Base-by-base conservation (phyloP, 2,797 vertebrate genomes). In the Gadopsis bispinosus region DNA sequence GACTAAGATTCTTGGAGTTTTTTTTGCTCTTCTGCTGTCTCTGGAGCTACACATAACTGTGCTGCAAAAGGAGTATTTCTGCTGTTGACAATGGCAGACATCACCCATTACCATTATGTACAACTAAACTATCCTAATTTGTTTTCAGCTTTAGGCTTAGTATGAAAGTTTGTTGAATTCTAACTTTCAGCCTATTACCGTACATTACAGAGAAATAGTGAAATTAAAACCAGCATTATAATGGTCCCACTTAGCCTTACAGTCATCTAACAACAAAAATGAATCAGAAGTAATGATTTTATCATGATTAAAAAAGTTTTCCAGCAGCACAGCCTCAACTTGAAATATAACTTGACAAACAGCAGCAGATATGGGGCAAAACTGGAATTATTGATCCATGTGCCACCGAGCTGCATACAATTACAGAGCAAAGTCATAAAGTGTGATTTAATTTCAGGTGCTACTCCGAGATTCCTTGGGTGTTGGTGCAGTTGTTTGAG, bases 371-470 rank as follows among this genome's bases (percentile, higher is more conserved):
- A 26, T 48, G 22, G 1, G 1, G 12, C 7, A 19, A 8, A 66
- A 41, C 4, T 31, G 31, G 1, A 53, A 43, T 14, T 66, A 84
- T 64, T 41, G 45, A 77, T 74, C 37, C 48, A 33, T 2, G 37
- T 55, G 20, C 48, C 31, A 59, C 39, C 37, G 26, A 14, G 53
- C 62, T 41, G 39, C 67, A 29, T 47, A n/a, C 3, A 55, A 22
- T 61, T 59, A 58, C 9, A 26, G 16, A 64, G 14, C 41, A 62
- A 47, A 58, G 13, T 59, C 33, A n/a, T 14, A 26, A 48, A 75
- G 53, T 13, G 12, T 76, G 43, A 51, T 71, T 61, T 70, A 0
- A 55, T 79, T 76, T 55, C 59, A 73, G 54, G 12, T 67, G 56
- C 62, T 16, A 1, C 33, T 37, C 33, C 17, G 12, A n/a, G 20